phyloP scores from a whole-genome alignment of 2,113 vertebrate genomes.

The Crypturellus undulatus region DNA sequence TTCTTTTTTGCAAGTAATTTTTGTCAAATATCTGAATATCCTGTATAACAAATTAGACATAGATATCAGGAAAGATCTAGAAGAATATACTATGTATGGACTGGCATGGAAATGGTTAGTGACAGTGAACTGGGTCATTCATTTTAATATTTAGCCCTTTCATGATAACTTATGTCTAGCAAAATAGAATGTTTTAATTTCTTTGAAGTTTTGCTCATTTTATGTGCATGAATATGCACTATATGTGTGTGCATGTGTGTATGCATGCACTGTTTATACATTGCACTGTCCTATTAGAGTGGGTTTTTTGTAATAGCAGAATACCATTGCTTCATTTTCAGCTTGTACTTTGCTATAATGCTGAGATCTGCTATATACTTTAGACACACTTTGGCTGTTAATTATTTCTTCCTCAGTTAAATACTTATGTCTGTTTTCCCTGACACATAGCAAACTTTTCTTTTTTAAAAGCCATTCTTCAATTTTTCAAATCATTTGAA shows the following conservation, averaged over 20 bases:
- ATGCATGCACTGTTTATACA: background rate
- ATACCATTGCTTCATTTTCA: background rate
- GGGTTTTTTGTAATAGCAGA: background rate
- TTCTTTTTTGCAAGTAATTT: background rate
- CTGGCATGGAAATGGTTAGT: background rate
- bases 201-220: background rate
- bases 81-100: background rate
- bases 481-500: background rate
- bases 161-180: background rate
- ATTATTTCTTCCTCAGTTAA: background rate
- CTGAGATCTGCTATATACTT: background rate
- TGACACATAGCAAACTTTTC: background rate
- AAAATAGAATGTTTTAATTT: background rate
- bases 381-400: background rate
- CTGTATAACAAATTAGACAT: background rate
- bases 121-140: background rate
- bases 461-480: background rate
- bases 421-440: background rate
- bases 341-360: background rate
- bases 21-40: background rate
- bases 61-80: background rate
- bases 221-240: background rate
- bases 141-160: constrained; percentile 8
- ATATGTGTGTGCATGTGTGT: background rate
- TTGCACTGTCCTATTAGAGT: background rate